Conservation (phyloP, 2,113 vertebrate species). For the Osmerus mordax region DNA sequence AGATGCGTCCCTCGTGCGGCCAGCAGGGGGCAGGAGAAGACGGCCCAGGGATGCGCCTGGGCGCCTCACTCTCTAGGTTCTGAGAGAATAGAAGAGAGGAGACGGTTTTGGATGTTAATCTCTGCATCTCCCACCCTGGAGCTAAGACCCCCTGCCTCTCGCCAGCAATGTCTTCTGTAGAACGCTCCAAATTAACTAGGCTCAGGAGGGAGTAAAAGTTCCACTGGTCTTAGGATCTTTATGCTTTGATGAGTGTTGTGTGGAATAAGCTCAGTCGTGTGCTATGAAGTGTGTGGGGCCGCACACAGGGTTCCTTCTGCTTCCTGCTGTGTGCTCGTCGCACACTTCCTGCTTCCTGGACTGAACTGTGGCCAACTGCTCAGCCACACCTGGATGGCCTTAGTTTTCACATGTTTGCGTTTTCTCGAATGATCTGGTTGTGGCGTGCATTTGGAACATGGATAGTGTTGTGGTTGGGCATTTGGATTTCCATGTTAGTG, state of each 20-base stretch:
- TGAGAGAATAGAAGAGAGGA: conserved; percentile 40
- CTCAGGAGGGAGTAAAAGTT: conserved; percentile 18
- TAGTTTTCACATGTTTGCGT: background rate
- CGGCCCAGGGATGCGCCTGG: conserved; percentile 44
- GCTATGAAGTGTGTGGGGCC: conserved; percentile 27
- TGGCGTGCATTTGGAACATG: too few relatives aligned
- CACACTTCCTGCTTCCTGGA: conserved; percentile 10
- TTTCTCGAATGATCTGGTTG: background rate
- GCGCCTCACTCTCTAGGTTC: conserved; percentile 72
- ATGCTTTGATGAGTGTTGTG: conserved; percentile 39
- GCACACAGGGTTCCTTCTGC: conserved; percentile 35
- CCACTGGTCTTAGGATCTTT: conserved; percentile 26
- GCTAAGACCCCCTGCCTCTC: background rate
- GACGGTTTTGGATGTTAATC: conserved; percentile 42
- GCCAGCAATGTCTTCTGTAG: conserved; percentile 14
- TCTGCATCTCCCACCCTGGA: conserved; percentile 36
- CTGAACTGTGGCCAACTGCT: background rate
- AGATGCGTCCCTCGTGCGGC: conserved; percentile 72
- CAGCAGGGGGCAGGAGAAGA: conserved; percentile 62
- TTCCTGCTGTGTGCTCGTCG: conserved; percentile 25
- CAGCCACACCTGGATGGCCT: background rate
- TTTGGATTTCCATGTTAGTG: background rate
- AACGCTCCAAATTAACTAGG: conserved; percentile 32
- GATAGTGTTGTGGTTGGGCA: too few relatives aligned
- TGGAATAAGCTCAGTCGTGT: conserved; percentile 40